Conservation (phyloP, 1,140 invertebrate genomes). For the Drosophila funebris region DNA sequence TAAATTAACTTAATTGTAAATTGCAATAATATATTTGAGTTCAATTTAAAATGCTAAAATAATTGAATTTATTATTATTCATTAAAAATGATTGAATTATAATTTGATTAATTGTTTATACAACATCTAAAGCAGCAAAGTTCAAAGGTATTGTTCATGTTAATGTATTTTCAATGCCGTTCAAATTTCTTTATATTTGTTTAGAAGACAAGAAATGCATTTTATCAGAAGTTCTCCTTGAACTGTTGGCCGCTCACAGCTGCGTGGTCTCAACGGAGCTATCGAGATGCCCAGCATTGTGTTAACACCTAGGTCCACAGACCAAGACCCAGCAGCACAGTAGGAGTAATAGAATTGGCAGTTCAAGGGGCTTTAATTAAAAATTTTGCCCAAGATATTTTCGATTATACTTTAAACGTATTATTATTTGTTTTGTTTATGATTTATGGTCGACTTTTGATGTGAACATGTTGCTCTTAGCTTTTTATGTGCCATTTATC, state of each 20-base stretch:
- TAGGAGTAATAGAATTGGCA: not conserved
- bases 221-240: conserved; percentile 16
- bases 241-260: conserved; percentile 21
- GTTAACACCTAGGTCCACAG: conserved; percentile 9
- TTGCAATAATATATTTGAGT: too few relatives aligned
- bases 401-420: conserved; percentile 1
- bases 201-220: not conserved
- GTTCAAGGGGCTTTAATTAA: conserved; percentile 23
- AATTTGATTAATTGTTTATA: too few relatives aligned
- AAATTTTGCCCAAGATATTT: conserved; percentile 19
- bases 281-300: not conserved
- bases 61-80: not conserved
- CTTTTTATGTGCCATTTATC: conserved; percentile 68
- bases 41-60: not conserved
- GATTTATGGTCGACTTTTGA: conserved; percentile 71
- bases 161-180: not conserved
- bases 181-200: too few relatives aligned
- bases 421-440: conserved; percentile 38
- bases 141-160: not conserved
- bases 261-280: conserved; percentile 5
- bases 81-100: not conserved
- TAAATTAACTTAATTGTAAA: too few relatives aligned
- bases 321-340: not conserved
- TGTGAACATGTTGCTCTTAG: conserved; percentile 54
- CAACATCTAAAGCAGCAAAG: too few relatives aligned